Conservation (phyloP, 1,140 invertebrate genomes). For the Aphaenogaster ashmeadi region DNA sequence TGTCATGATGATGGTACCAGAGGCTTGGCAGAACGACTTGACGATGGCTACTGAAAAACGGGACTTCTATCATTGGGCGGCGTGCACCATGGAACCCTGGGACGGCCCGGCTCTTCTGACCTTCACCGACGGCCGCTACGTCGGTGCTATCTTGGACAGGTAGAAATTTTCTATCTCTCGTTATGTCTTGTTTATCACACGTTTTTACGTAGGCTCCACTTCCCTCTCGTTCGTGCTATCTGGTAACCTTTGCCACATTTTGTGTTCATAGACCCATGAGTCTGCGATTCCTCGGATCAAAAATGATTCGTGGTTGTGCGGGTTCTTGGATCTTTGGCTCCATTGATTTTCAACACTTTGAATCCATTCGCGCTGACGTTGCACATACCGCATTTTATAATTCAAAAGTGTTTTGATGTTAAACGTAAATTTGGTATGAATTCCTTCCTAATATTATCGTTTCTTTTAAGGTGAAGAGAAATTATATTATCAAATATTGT, state of each 20-base stretch:
- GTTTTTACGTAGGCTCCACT: constrained; percentile 58
- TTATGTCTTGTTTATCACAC: constrained; percentile 32
- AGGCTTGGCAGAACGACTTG: constrained; percentile 99
- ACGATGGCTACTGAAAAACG: constrained; percentile 97
- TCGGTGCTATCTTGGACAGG: constrained; percentile 95
- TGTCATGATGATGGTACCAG: constrained; percentile 99
- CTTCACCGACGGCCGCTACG: constrained; percentile 99
- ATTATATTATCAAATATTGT: background rate
- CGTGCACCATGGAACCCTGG: constrained; percentile 99
- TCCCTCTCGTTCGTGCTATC: constrained; percentile 45
- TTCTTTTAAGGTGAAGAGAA: background rate
- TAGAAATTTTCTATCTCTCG: constrained; percentile 80
- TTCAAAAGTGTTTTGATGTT: background rate
- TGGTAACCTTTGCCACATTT: constrained; percentile 21
- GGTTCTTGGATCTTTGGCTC: constrained; percentile 34
- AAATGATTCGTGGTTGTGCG: constrained; percentile 17
- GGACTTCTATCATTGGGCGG: constrained; percentile 98
- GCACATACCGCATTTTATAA: constrained; percentile 11
- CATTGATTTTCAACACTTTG: constrained; percentile 44
- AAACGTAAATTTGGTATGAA: background rate
- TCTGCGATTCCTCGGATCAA: constrained; percentile 18
- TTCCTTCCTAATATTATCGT: background rate
- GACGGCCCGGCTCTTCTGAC: constrained; percentile 98
- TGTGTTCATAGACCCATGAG: constrained; percentile 9
- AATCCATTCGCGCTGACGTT: constrained; percentile 1